Conservation (phyloP, 2,797 vertebrate genomes). For the Tenualosa ilisha region DNA sequence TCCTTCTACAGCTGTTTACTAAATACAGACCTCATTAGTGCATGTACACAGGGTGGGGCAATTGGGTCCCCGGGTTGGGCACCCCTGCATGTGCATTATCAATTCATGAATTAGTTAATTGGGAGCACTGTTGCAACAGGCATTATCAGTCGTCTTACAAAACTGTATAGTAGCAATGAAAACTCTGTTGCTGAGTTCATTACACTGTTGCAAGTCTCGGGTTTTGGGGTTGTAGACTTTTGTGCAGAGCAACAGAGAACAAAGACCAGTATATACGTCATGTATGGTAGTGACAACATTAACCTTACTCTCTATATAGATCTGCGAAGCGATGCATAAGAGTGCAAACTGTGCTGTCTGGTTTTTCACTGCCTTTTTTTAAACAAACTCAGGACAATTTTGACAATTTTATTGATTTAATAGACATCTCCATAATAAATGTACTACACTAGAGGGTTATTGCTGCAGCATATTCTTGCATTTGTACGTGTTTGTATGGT, state of each 20-base stretch:
- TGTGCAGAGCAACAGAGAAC: not conserved
- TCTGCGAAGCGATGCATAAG: not conserved
- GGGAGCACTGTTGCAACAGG: too few species aligned
- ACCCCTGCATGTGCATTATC: too few species aligned
- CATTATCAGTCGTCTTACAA: not conserved
- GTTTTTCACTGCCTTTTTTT: not conserved
- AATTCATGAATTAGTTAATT: too few species aligned
- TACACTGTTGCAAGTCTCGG: not conserved
- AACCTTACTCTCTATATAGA: not conserved
- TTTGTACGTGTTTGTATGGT: not conserved
- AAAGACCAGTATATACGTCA: not conserved
- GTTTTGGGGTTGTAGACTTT: not conserved
- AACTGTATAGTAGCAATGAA: not conserved
- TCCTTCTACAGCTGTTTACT: too few species aligned
- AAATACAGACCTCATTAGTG: too few species aligned
- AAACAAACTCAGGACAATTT: not conserved
- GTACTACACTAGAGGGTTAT: not conserved
- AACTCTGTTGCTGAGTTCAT: not conserved
- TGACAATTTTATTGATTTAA: not conserved
- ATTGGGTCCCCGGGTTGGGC: too few species aligned
- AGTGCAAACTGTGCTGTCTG: not conserved
- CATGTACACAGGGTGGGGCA: too few species aligned
- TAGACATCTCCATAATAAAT: not conserved
- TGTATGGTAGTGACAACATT: not conserved
- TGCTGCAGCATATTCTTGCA: not conserved